Conservation (phyloP, 2,888 invertebrate species). For the Kuschelorhynchus macadamiae region DNA sequence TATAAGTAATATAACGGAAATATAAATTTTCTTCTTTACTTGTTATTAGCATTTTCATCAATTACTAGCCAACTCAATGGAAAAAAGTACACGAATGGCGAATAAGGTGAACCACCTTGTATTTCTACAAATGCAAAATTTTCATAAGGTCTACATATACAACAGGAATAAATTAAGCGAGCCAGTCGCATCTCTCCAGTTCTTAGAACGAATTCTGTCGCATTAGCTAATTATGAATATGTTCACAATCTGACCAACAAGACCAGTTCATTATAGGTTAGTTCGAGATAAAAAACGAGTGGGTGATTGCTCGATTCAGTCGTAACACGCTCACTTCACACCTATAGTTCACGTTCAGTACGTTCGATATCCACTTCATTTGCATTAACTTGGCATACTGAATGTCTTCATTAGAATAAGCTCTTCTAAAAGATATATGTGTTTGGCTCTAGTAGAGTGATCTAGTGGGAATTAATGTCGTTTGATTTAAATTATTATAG, state of each 20-base stretch:
- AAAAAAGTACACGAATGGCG: too few species aligned
- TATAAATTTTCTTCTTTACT: too few species aligned
- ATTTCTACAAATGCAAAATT: background rate
- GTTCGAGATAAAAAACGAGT: conserved; percentile 37
- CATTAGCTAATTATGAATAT: conserved; percentile 10
- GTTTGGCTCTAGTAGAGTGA: too few species aligned
- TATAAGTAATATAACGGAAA: too few species aligned
- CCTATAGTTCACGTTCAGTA: conserved; percentile 37
- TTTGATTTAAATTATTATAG: too few species aligned
- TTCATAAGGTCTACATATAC: background rate
- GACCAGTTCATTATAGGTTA: conserved; percentile 32
- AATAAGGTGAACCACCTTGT: too few species aligned
- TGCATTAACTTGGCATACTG: conserved; percentile 20
- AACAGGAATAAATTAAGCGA: background rate
- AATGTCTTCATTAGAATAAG: conserved; percentile 32
- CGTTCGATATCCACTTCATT: conserved; percentile 30
- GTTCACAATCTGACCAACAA: conserved; percentile 11
- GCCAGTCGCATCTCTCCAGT: background rate
- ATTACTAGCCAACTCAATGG: too few species aligned
- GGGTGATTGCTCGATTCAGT: conserved; percentile 35
- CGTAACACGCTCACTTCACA: conserved; percentile 36
- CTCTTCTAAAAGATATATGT: too few species aligned
- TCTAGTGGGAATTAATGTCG: too few species aligned
- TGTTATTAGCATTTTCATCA: too few species aligned
- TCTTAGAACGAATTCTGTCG: background rate